These are phyloP conservation scores for Stigmatopora nigra DNA, from an alignment of 2,113 vertebrate genomes.

Conservation along the genomic window DNA sequence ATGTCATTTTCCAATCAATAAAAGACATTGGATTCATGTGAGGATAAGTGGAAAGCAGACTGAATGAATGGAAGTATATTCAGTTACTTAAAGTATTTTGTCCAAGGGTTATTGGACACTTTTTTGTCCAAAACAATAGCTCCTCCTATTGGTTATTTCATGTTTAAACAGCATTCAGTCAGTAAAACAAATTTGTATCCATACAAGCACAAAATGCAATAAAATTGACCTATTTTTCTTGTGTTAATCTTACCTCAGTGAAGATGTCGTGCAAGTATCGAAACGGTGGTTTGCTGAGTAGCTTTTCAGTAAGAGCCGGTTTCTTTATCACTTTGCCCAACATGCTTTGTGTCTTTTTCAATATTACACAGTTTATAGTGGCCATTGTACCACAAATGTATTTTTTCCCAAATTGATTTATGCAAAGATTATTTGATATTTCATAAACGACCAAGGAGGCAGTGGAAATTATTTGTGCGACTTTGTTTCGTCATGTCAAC, in stretches of 20 bases:
- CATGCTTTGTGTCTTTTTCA: slow-evolving; percentile 82
- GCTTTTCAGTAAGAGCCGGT: slow-evolving; percentile 86
- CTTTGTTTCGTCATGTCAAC: background rate
- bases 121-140: slow-evolving; percentile 4
- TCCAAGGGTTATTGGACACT: no score
- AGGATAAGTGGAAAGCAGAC: background rate
- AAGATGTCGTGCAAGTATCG: slow-evolving; percentile 93
- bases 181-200: background rate
- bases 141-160: slow-evolving; percentile 2
- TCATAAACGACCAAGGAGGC: background rate
- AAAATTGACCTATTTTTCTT: background rate
- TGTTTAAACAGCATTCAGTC: background rate
- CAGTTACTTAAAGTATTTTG: background rate
- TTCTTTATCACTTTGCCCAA: slow-evolving; percentile 87
- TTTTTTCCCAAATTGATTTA: background rate
- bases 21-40: background rate
- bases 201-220: background rate
- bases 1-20: background rate
- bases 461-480: background rate
- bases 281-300: slow-evolving; percentile 90
- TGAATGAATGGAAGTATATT: background rate
- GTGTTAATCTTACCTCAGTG: slow-evolving; percentile 76
- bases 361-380: slow-evolving; percentile 77
- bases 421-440: background rate
- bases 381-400: background rate